Conservation (phyloP, 2,888 invertebrate species). For the Nymphalis urticae region DNA sequence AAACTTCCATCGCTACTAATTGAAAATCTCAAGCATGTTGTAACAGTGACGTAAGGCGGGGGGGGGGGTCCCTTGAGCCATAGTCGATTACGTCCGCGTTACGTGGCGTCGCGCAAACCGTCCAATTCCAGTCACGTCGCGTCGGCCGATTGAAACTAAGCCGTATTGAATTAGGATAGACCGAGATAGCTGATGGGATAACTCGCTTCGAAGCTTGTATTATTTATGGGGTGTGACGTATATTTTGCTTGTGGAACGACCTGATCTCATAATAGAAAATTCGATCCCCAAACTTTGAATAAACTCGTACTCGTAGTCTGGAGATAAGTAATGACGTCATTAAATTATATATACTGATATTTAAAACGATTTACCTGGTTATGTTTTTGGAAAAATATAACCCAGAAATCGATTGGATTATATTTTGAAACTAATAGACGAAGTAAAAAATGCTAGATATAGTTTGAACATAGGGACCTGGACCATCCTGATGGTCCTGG, state of each 20-base stretch:
- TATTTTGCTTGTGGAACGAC: not conserved
- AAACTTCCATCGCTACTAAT: not conserved
- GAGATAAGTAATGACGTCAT: too few relatives aligned
- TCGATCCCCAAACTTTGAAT: too few relatives aligned
- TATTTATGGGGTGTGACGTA: slow-evolving; percentile 16
- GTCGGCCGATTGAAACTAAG: slow-evolving; percentile 37
- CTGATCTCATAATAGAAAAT: too few relatives aligned
- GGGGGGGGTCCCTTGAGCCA: slow-evolving; percentile 20
- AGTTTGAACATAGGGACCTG: too few relatives aligned
- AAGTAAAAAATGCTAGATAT: too few relatives aligned
- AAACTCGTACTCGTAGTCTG: too few relatives aligned
- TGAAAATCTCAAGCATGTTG: not conserved
- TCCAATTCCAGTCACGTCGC: slow-evolving; percentile 42
- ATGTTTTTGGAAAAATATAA: too few relatives aligned
- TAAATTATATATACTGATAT: too few relatives aligned
- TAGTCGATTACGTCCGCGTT: slow-evolving; percentile 23
- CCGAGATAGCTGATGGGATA: slow-evolving; percentile 15
- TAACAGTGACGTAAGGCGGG: slow-evolving; percentile 17
- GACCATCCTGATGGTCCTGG: too few relatives aligned
- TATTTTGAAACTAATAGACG: too few relatives aligned
- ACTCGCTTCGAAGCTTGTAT: slow-evolving; percentile 19
- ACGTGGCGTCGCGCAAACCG: slow-evolving; percentile 15
- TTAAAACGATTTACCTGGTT: too few relatives aligned
- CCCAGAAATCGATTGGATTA: too few relatives aligned
- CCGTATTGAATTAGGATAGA: slow-evolving; percentile 37